phyloP scores from a whole-genome alignment of 2,888 invertebrate species.

The Heliconius erato region DNA sequence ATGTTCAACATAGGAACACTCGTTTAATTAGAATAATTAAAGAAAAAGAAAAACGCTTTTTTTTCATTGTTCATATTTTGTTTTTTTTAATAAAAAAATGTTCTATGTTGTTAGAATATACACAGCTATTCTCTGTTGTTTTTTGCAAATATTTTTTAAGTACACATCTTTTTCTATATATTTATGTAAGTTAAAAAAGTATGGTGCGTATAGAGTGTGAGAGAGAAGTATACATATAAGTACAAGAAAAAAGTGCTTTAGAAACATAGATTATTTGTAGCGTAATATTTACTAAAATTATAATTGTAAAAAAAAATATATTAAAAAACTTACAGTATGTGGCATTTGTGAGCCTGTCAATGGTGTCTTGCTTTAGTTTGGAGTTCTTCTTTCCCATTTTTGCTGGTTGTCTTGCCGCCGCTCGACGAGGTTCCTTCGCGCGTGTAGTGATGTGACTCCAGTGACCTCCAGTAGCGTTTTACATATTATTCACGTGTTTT shows the following conservation, averaged over 20 bases:
- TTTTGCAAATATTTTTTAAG: neutral
- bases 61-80: neutral
- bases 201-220: neutral
- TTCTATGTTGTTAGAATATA: neutral
- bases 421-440: slow-evolving; percentile 58
- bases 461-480: slow-evolving; percentile 62
- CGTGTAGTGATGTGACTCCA: slow-evolving; percentile 54
- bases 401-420: slow-evolving; percentile 53
- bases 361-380: slow-evolving; percentile 97
- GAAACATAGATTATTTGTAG: neutral
- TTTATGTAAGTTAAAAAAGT: neutral
- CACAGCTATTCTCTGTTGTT: neutral
- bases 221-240: neutral
- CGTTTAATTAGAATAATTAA: neutral
- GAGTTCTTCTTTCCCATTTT: slow-evolving; percentile 98
- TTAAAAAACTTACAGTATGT: slow-evolving; percentile 93
- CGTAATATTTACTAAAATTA: neutral
- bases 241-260: neutral
- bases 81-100: neutral
- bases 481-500: slow-evolving; percentile 72
- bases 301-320: slow-evolving; percentile 16
- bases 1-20: neutral
- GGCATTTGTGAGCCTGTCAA: slow-evolving; percentile 95
- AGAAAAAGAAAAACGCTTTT: neutral
- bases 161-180: too few species aligned